phyloP scores from a whole-genome alignment of 92 coral and sea anemone genomes.

The Meandrina meandrites region DNA sequence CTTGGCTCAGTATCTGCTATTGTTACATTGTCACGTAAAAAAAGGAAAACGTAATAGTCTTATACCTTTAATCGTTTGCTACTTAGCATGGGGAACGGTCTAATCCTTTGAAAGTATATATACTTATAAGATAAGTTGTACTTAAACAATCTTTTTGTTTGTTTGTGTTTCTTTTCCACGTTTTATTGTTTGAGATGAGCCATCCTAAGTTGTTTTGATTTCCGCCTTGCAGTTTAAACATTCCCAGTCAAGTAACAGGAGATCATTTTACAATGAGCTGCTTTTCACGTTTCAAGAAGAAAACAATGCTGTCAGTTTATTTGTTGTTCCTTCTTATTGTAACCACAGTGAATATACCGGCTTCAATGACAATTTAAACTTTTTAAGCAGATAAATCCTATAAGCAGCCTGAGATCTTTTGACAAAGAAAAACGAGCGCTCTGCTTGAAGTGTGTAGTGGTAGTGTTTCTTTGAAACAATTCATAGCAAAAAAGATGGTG shows the following conservation, averaged over 20 bases:
- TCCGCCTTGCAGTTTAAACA: not conserved
- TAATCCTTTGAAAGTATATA: not conserved
- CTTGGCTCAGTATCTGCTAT: conserved; percentile 21
- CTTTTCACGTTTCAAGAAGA: not conserved
- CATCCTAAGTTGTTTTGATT: not conserved
- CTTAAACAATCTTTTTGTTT: not conserved
- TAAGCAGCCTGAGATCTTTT: not conserved
- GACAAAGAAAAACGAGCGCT: not conserved
- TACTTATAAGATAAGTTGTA: conserved; percentile 3
- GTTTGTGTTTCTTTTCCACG: not conserved
- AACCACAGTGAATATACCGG: not conserved
- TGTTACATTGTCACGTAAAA: conserved; percentile 14
- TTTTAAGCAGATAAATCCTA: not conserved
- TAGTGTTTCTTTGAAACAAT: no score
- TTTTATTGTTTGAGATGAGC: not conserved
- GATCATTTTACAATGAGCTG: not conserved
- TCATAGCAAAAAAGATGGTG: no score
- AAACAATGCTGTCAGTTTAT: not conserved
- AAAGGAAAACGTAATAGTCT: not conserved
- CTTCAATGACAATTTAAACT: not conserved
- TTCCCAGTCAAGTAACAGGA: not conserved
- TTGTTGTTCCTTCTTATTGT: not conserved
- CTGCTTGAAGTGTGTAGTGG: no score
- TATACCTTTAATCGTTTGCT: not conserved
- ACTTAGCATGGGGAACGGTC: not conserved